Percentiles rank a stretch among this genome's conserved stretches.
Conservation (phyloP, 2,888 invertebrate genomes). For the Drosophila lacicola region DNA sequence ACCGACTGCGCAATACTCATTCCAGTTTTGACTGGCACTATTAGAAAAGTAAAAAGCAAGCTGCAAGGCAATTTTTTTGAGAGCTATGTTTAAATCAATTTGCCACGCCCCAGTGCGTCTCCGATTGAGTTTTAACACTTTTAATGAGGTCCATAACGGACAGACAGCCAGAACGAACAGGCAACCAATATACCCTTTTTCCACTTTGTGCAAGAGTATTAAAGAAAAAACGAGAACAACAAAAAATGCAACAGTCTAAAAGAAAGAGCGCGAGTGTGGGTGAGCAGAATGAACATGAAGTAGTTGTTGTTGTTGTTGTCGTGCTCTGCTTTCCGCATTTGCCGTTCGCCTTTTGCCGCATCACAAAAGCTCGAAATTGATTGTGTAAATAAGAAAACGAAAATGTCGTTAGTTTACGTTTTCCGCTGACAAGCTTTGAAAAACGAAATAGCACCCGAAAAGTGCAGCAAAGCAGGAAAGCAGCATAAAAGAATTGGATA, state of each 20-base stretch:
- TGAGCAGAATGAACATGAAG: not conserved
- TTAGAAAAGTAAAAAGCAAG: too few species aligned
- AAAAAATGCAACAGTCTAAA: conserved; percentile 23
- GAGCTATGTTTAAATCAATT: too few species aligned
- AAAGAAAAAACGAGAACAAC: not conserved
- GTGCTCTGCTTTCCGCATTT: conserved; percentile 38
- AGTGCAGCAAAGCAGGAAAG: not conserved
- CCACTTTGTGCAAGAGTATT: too few species aligned
- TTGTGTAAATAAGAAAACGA: conserved; percentile 79
- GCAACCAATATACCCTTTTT: too few species aligned
- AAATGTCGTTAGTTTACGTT: conserved; percentile 80
- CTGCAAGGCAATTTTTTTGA: too few species aligned
- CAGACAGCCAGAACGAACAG: too few species aligned
- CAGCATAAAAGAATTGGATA: conserved; percentile 32
- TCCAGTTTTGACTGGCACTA: too few species aligned
- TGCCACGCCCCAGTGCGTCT: too few species aligned
- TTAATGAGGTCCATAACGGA: too few species aligned
- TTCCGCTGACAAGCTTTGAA: conserved; percentile 72
- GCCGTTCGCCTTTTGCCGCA: conserved; percentile 61
- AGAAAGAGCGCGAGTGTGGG: not conserved
- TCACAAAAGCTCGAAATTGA: conserved; percentile 77
- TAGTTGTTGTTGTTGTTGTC: not conserved
- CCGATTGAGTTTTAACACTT: too few species aligned
- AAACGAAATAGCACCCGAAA: conserved; percentile 4
- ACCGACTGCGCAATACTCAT: too few species aligned